Percentiles rank a stretch among this genome's conserved stretches.
Conservation (phyloP, 2,888 invertebrate genomes). For the Philaethria dido region DNA sequence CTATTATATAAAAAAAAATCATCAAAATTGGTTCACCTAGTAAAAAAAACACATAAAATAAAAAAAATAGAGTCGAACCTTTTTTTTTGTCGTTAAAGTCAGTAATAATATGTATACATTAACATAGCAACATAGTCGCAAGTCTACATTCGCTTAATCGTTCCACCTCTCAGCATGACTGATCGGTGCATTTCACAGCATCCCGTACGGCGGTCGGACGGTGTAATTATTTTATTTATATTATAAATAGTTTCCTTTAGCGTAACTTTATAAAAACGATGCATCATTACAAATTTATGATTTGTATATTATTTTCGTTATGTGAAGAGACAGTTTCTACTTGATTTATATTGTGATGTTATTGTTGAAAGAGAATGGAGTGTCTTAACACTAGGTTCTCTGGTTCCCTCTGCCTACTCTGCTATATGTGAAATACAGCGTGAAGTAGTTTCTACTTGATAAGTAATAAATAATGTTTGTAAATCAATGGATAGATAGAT, state of each 20-base stretch:
- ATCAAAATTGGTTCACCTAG: too few relatives aligned
- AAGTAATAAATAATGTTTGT: too few relatives aligned
- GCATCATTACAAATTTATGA: slow-evolving; percentile 34
- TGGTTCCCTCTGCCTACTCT: too few relatives aligned
- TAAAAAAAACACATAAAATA: too few relatives aligned
- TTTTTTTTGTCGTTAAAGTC: too few relatives aligned
- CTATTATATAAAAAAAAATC: too few relatives aligned
- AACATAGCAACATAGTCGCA: slow-evolving; percentile 22
- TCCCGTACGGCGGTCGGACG: slow-evolving; percentile 61
- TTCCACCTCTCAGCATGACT: slow-evolving; percentile 53
- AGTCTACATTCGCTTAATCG: slow-evolving; percentile 45
- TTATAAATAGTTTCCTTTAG: slow-evolving; percentile 68
- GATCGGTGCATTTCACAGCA: slow-evolving; percentile 60
- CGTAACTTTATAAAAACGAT: slow-evolving; percentile 42
- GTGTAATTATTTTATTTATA: slow-evolving; percentile 77
- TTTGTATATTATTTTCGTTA: slow-evolving; percentile 10
- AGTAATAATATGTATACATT: neutral
- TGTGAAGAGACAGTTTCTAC: slow-evolving; percentile 11
- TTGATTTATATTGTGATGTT: neutral
- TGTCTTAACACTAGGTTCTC: too few relatives aligned
- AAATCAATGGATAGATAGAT: too few relatives aligned
- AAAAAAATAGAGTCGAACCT: too few relatives aligned
- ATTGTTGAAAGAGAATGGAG: too few relatives aligned
- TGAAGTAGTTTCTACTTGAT: too few relatives aligned
- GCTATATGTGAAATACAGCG: too few relatives aligned